These are phyloP conservation scores for Incurvaria masculella DNA, from an alignment of 2,888 invertebrate species.

Conservation along the genomic window DNA sequence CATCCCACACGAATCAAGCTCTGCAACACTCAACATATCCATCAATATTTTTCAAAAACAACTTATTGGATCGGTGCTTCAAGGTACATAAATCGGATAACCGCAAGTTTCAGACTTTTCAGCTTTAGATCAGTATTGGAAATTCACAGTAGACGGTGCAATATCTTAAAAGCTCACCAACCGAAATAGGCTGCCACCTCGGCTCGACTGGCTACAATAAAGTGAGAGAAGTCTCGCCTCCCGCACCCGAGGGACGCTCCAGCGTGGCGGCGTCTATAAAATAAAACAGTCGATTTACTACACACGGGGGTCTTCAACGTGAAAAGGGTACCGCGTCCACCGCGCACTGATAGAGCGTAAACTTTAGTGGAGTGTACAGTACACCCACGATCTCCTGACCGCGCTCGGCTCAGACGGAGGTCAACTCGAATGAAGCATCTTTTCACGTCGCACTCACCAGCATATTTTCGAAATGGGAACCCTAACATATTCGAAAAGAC, in stretches of 20 bases:
- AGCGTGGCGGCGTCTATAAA: constrained; percentile 39
- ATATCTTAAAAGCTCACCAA: constrained; percentile 45
- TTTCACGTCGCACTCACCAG: too few species aligned
- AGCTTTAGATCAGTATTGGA: background rate
- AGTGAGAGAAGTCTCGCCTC: constrained; percentile 8
- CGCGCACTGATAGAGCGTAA: constrained; percentile 38
- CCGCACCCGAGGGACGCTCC: constrained; percentile 32
- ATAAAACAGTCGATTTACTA: constrained; percentile 54
- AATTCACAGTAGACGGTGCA: constrained; percentile 20
- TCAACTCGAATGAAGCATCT: too few species aligned
- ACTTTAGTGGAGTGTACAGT: too few species aligned
- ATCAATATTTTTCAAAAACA: too few species aligned
- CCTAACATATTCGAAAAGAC: too few species aligned
- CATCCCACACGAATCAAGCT: constrained; percentile 4
- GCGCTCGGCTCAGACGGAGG: too few species aligned
- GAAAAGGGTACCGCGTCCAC: constrained; percentile 29
- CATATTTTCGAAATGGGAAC: too few species aligned
- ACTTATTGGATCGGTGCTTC: too few species aligned
- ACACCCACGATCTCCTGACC: too few species aligned
- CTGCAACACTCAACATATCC: background rate
- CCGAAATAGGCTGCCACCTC: constrained; percentile 20
- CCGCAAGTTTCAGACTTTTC: too few species aligned
- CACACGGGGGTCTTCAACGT: constrained; percentile 41
- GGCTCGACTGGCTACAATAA: constrained; percentile 20
- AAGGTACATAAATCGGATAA: too few species aligned